These are phyloP conservation scores for Cyrtorhinus lividipennis DNA, from an alignment of 1,140 invertebrate genomes.

Conservation along the genomic window DNA sequence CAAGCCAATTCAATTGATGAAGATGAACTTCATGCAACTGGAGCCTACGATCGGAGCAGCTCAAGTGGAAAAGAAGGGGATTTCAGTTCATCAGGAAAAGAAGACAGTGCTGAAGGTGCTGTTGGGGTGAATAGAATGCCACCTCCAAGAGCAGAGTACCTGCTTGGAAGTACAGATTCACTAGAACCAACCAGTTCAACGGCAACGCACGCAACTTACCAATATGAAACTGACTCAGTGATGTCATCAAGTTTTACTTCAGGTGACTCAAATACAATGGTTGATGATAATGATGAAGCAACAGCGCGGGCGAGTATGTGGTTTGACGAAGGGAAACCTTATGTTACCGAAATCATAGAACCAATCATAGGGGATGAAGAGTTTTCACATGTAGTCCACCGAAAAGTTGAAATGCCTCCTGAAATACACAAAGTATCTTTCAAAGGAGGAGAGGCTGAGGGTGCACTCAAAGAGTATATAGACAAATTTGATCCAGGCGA, in stretches of 20 bases:
- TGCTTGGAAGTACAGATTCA: conserved; percentile 51
- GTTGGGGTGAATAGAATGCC: conserved; percentile 30
- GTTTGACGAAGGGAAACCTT: conserved; percentile 31
- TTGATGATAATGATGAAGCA: conserved; percentile 51
- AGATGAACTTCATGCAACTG: conserved; percentile 26
- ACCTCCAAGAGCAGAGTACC: conserved; percentile 27
- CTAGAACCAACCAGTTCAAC: conserved; percentile 55
- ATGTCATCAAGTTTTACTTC: conserved; percentile 69
- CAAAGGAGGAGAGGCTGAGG: conserved; percentile 35
- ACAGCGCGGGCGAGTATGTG: conserved; percentile 30
- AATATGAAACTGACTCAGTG: conserved; percentile 63
- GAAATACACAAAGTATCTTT: conserved; percentile 40
- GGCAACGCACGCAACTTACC: conserved; percentile 65
- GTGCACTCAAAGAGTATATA: conserved; percentile 35
- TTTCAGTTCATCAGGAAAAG: conserved; percentile 33
- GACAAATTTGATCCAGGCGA: conserved; percentile 36
- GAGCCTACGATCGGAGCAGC: conserved; percentile 31
- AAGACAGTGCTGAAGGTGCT: conserved; percentile 28
- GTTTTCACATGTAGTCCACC: conserved; percentile 33
- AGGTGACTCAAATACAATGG: conserved; percentile 57
- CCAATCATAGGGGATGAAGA: conserved; percentile 28
- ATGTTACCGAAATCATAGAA: conserved; percentile 35
- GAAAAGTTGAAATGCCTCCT: conserved; percentile 35
- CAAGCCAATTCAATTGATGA: conserved; percentile 37
- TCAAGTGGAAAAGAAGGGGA: conserved; percentile 33